Evolutionary conservation across 2,113 vertebrate genomes (phyloP).

Genomic region (Carassius auratus): DNA sequence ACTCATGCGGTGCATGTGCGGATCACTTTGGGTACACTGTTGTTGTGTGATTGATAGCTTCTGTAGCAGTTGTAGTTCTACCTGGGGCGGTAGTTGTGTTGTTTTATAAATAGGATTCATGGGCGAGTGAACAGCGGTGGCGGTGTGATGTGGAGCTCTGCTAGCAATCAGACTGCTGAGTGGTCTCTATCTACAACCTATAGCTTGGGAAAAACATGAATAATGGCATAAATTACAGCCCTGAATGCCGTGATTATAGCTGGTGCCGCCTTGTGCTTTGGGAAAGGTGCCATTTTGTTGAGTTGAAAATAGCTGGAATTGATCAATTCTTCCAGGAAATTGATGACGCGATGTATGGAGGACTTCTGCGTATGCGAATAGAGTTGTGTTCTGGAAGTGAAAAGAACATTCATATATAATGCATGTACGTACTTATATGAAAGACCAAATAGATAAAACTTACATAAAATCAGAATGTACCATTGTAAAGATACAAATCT

Average conservation of each 20-base stretch:
- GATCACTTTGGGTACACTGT: neutral
- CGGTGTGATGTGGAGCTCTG: neutral
- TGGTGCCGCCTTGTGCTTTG: neutral
- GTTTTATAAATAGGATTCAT: constrained; percentile 11
- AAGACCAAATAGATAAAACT: no score
- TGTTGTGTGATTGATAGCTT: constrained; percentile 38
- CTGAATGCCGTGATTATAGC: neutral
- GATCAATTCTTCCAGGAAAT: neutral
- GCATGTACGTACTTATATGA: neutral
- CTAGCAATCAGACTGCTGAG: neutral
- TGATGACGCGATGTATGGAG: neutral
- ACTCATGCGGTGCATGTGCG: neutral
- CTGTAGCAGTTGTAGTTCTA: neutral
- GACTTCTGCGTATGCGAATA: constrained; percentile 28
- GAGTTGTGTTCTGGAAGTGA: neutral
- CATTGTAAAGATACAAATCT: no score
- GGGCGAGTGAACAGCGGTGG: neutral
- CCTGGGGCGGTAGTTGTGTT: constrained; percentile 17
- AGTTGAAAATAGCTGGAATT: neutral
- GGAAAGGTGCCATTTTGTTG: neutral
- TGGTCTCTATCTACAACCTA: constrained; percentile 4
- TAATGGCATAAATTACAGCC: neutral
- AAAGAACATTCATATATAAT: neutral
- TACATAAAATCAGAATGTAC: no score
- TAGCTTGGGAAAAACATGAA: neutral